These are phyloP conservation scores for Ephialtes manifestator DNA, from an alignment of 2,888 invertebrate species.

Conservation along the genomic window DNA sequence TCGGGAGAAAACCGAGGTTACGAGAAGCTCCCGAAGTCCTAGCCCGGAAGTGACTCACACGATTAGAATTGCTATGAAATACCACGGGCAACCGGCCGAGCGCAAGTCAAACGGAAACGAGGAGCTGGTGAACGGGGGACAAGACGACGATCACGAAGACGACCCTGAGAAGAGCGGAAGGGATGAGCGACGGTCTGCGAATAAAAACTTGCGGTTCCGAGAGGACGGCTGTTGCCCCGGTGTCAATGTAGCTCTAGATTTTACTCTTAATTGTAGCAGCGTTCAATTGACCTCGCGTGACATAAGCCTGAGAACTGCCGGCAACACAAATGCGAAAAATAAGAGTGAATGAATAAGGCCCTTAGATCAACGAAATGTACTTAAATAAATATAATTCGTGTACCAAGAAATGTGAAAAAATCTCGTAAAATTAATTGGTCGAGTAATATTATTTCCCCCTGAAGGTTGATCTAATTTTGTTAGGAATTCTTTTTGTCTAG, in stretches of 20 bases:
- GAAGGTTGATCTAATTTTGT: too few relatives aligned
- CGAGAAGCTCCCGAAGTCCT: conserved; percentile 72
- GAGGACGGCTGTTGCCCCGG: conserved; percentile 74
- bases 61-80: conserved; percentile 83
- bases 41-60: conserved; percentile 84
- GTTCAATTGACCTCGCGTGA: conserved; percentile 81
- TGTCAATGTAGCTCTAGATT: conserved; percentile 80
- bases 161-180: conserved; percentile 45
- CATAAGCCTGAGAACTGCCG: conserved; percentile 72
- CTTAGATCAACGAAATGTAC: conserved; percentile 33
- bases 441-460: background rate
- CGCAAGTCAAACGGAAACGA: conserved; percentile 53
- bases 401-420: too few relatives aligned
- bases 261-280: conserved; percentile 82
- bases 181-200: conserved; percentile 35
- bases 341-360: conserved; percentile 41
- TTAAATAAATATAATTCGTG: conserved; percentile 3
- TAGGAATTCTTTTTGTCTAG: too few relatives aligned
- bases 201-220: conserved; percentile 54
- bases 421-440: background rate
- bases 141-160: conserved; percentile 40
- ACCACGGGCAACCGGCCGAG: conserved; percentile 73
- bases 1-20: conserved; percentile 76
- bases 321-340: conserved; percentile 59
- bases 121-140: conserved; percentile 60